phyloP scores from a whole-genome alignment of 2,888 invertebrate genomes.

The Agrotis puta region DNA sequence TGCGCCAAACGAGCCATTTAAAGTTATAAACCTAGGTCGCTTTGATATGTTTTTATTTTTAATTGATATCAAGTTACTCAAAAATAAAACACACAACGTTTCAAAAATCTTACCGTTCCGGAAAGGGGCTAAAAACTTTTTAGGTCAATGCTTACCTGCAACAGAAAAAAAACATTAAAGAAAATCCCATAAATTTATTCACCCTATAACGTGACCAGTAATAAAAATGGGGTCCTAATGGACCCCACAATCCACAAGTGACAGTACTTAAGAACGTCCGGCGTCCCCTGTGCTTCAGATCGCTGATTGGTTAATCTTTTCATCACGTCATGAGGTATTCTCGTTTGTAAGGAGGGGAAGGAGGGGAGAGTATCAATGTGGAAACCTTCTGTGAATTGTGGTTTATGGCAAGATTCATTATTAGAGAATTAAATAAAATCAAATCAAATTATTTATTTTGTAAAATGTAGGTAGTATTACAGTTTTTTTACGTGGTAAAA shows the following conservation, averaged over 20 bases:
- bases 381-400: too few relatives aligned
- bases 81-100: too few relatives aligned
- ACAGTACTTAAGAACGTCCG: slow-evolving; percentile 8
- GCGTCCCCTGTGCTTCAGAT: neutral
- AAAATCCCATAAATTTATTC: slow-evolving; percentile 20
- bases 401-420: neutral
- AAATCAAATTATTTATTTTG: too few relatives aligned
- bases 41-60: too few relatives aligned
- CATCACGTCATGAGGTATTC: slow-evolving; percentile 9
- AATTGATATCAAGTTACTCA: too few relatives aligned
- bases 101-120: neutral
- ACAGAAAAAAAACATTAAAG: slow-evolving; percentile 37
- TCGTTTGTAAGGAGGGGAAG: neutral
- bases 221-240: slow-evolving; percentile 13
- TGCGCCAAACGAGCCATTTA: too few relatives aligned
- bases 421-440: too few relatives aligned
- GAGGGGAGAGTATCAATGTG: neutral
- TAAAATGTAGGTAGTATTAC: too few relatives aligned
- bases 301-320: slow-evolving; percentile 7
- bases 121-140: too few relatives aligned
- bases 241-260: neutral
- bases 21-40: too few relatives aligned
- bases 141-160: slow-evolving; percentile 44
- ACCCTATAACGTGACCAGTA: slow-evolving; percentile 26
- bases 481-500: too few relatives aligned